Evolutionary conservation across 2,888 invertebrate species (phyloP).

Genomic region (Drosophila mayaguana): DNA sequence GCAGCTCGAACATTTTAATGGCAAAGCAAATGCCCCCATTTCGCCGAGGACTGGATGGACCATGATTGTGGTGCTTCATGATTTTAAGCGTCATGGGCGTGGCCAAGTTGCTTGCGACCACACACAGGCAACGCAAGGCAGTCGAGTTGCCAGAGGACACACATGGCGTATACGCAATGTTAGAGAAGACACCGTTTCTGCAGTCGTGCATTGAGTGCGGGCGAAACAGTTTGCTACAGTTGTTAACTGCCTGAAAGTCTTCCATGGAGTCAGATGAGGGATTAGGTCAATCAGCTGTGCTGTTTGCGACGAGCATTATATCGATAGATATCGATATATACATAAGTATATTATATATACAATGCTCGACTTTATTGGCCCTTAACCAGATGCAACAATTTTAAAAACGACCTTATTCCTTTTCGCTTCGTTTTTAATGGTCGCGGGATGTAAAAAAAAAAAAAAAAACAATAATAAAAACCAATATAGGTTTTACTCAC

Average conservation of each 20-base stretch:
- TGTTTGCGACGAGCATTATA: not conserved
- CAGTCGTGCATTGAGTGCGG: not conserved
- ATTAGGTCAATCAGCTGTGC: not conserved
- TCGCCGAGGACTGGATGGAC: not conserved
- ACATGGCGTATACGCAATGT: constrained; percentile 7
- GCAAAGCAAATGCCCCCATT: constrained; percentile 30
- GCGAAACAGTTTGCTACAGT: not conserved
- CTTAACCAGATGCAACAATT: not conserved
- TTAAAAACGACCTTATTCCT: constrained; percentile 1
- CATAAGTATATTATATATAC: not conserved
- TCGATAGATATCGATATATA: not conserved
- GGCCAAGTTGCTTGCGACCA: constrained; percentile 12
- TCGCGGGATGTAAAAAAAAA: constrained; percentile 2
- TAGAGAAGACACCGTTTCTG: constrained; percentile 2
- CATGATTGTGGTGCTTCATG: not conserved
- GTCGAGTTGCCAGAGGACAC: constrained; percentile 15
- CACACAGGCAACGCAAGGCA: not conserved
- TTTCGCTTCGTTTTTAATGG: constrained; percentile 6
- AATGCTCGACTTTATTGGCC: not conserved
- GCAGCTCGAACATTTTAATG: constrained; percentile 24
- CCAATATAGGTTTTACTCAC: constrained; percentile 6
- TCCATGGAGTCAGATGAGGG: not conserved
- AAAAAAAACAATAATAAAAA: constrained; percentile 1
- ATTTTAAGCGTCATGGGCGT: not conserved
- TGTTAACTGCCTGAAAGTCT: not conserved